Evolutionary conservation across 2,888 invertebrate species (phyloP).

Genomic region (Cephus pygmeus): DNA sequence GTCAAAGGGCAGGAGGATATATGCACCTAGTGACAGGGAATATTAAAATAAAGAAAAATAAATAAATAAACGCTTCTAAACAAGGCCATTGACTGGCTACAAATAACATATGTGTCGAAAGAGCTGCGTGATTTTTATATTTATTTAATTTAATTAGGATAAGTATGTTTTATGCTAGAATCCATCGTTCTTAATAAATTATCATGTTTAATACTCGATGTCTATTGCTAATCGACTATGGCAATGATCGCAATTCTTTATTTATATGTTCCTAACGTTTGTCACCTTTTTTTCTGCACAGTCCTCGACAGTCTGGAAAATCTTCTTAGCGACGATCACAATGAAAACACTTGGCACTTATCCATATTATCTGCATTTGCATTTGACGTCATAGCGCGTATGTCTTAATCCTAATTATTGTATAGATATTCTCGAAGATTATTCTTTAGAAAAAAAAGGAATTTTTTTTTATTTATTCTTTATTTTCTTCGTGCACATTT

Average conservation of each 20-base stretch:
- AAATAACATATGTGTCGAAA: constrained; percentile 26
- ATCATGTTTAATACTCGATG: constrained; percentile 36
- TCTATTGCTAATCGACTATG: not conserved
- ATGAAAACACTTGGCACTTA: not conserved
- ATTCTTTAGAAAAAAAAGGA: not conserved
- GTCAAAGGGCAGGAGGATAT: not conserved
- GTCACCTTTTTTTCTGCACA: too few species aligned
- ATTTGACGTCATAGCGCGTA: not conserved
- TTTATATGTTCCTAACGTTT: too few species aligned
- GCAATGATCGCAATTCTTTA: not conserved
- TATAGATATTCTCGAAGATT: not conserved
- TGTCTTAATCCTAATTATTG: not conserved
- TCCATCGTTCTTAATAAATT: constrained; percentile 47
- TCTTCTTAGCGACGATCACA: not conserved
- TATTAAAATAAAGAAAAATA: constrained; percentile 10
- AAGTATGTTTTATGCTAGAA: constrained; percentile 30
- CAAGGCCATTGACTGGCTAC: constrained; percentile 33
- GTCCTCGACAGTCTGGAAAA: not conserved
- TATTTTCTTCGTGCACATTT: not conserved
- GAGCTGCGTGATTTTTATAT: constrained; percentile 44
- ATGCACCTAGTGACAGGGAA: constrained; percentile 16
- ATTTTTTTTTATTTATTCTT: not conserved
- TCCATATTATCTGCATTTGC: not conserved
- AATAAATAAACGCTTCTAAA: constrained; percentile 10
- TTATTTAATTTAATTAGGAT: constrained; percentile 44